Percentiles rank a stretch among this genome's conserved stretches.
Conservation (phyloP, 2,888 invertebrate species). For the Apodemia hepburni region DNA sequence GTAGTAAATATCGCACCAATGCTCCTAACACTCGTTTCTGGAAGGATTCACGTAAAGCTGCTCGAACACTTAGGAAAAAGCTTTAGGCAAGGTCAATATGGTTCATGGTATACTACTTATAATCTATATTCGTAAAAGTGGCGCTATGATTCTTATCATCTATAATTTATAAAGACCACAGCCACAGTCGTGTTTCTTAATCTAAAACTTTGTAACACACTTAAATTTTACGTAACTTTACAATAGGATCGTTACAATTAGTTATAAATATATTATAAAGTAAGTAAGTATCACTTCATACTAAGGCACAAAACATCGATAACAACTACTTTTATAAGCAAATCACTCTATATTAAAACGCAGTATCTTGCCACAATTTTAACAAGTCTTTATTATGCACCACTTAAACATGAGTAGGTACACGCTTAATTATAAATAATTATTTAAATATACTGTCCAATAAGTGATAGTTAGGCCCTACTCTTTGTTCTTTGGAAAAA, state of each 20-base stretch:
- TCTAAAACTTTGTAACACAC: constrained; percentile 25
- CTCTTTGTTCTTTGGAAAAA: background rate
- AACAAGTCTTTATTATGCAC: constrained; percentile 54
- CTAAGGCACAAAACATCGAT: constrained; percentile 58
- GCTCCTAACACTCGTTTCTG: too few species aligned
- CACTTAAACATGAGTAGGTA: constrained; percentile 42
- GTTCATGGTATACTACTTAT: background rate
- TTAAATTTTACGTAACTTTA: constrained; percentile 30
- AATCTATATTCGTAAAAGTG: constrained; percentile 9
- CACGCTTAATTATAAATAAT: constrained; percentile 34
- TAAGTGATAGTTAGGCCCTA: background rate
- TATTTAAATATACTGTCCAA: constrained; percentile 22
- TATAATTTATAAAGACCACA: constrained; percentile 51
- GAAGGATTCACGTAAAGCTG: too few species aligned
- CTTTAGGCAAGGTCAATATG: too few species aligned
- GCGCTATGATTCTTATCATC: constrained; percentile 53
- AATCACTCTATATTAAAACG: constrained; percentile 41
- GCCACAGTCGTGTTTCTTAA: constrained; percentile 58
- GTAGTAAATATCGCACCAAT: too few species aligned
- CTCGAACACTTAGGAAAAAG: too few species aligned
- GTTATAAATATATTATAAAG: background rate
- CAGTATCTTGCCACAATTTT: constrained; percentile 42
- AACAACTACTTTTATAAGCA: constrained; percentile 38
- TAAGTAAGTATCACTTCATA: constrained; percentile 49
- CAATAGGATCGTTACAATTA: constrained; percentile 14